A percentile compares a stretch with the other conserved stretches of the same genome.
Evolutionary conservation across 1,140 invertebrate genomes (phyloP).

Genomic region (Elymnias hypermnestra): DNA sequence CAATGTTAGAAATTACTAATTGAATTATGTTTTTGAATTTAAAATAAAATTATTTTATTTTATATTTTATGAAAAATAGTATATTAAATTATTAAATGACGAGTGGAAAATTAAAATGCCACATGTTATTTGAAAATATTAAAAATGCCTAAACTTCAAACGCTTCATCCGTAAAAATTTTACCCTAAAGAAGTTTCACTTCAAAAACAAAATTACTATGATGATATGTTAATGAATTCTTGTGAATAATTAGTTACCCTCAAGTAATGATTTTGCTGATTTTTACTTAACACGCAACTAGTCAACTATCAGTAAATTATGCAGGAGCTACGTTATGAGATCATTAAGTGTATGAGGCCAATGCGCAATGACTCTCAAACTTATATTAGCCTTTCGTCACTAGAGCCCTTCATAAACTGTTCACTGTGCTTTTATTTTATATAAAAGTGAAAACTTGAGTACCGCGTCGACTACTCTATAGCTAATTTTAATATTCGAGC

Average conservation of each 20-base stretch:
- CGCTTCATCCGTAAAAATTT: no score
- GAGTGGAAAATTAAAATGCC: no score
- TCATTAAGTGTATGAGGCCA: slow-evolving; percentile 32
- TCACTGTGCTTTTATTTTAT: slow-evolving; percentile 26
- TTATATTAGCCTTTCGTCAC: slow-evolving; percentile 31
- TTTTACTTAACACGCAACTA: slow-evolving; percentile 25
- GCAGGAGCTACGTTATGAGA: slow-evolving; percentile 28
- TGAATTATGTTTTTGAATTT: no score
- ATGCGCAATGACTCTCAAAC: slow-evolving; percentile 31
- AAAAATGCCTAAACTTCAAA: no score
- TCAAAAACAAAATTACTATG: no score
- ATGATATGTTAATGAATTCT: no score
- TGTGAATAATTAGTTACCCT: slow-evolving; percentile 12
- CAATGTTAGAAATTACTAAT: no score
- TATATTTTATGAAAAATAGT: no score
- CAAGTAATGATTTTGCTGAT: slow-evolving; percentile 23
- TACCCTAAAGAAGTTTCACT: no score
- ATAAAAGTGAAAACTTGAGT: slow-evolving; percentile 17
- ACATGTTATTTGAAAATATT: no score
- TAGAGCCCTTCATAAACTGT: slow-evolving; percentile 23
- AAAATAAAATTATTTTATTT: no score
- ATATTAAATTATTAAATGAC: no score
- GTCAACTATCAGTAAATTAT: slow-evolving; percentile 28
- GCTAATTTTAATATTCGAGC: slow-evolving; percentile 9
- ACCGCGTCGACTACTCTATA: neutral